Conservation (phyloP, 2,113 vertebrate genomes). For the Leucoraja erinaceus region DNA sequence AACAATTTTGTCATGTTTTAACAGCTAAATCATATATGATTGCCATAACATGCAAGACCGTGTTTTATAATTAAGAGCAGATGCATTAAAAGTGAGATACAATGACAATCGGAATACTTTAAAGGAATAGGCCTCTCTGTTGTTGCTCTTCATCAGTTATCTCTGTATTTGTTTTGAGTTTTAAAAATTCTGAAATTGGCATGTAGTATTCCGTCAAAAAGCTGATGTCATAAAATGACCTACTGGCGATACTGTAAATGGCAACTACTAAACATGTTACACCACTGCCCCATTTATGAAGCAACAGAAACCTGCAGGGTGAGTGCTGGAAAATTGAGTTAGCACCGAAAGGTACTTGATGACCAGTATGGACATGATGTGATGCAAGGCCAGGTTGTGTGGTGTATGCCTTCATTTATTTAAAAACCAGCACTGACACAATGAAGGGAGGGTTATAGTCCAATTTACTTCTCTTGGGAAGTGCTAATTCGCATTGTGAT, state of each 20-base stretch:
- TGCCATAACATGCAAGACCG: not conserved
- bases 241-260: not conserved
- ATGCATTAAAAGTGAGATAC: not conserved
- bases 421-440: no score
- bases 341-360: no score
- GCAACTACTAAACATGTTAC: not conserved
- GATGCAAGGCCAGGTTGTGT: no score
- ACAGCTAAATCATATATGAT: not conserved
- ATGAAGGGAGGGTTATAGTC: not conserved
- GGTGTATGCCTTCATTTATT: no score
- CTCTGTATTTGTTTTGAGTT: not conserved
- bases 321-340: no score
- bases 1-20: not conserved
- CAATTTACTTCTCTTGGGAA: not conserved
- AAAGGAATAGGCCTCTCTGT: not conserved
- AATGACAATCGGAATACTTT: not conserved
- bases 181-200: not conserved
- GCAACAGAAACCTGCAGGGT: not conserved
- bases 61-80: slow-evolving; percentile 2
- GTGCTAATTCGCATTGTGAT: not conserved
- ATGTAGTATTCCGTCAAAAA: not conserved
- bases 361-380: no score
- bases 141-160: not conserved
- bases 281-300: not conserved
- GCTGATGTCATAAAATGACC: not conserved